Evolutionary conservation across 2,113 vertebrate species (phyloP), one percentile per base, ranked within the genome.

Genomic region (Camelus bactrianus): DNA sequence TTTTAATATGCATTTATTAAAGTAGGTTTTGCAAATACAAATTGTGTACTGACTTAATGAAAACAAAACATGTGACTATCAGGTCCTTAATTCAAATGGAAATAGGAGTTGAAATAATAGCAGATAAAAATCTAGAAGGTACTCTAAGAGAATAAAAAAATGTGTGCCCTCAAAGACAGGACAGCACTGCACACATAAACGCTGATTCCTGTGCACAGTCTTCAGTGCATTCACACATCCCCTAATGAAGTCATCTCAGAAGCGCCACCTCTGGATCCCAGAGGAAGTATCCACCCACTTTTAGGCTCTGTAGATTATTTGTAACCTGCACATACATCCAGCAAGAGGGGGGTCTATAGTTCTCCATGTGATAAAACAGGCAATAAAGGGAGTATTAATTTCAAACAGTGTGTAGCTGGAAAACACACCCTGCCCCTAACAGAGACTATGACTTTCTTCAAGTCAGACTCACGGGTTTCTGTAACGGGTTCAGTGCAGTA

Each of bases 21-120:
- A 93, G 26, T 38, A 73, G 15, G 67, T 20, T 48, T 58, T 83
- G 26, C 28, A 42, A 69, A 89, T 26, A 86, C 9, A 24, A 35
- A 85, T 0, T 94, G 20, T 79, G 30, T 32, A 94, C 3, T n/a
- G 20, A 83, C 35, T 79, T 67, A 88, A 85, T 32, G 76, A 91
- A 79, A 95, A 88, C 22, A 73, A 91, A 89, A 95, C 42, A 35
- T 14, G 13, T 83, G 65, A 94, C 10, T 19, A 38, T 72, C 32
- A 7, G 8, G 54, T 73, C 52, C 75, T 87, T 79, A 87, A 73
- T 32, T 94, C 60, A 60, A 35, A 82, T 28, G 48, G 46, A 94
- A 92, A 94, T 0, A 76, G 28, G 46, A 16, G 48, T 0, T 35
- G 26, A 95, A 95, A 67, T 50, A 89, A 67, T 26, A 84, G 76